phyloP scores from a whole-genome alignment of 2,888 invertebrate species.

The Megalurothrips usitatus region DNA sequence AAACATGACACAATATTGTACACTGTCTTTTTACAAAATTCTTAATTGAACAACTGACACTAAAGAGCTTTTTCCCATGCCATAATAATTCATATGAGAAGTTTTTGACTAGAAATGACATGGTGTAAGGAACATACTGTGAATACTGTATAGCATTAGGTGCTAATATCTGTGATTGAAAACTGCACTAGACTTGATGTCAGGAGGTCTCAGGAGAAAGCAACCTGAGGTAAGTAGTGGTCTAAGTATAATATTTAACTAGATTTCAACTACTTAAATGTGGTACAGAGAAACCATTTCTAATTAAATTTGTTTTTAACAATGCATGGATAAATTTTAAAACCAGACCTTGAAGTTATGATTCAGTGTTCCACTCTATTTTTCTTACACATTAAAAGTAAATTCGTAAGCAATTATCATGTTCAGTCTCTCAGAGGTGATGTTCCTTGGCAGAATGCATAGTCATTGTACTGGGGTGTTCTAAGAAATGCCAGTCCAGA shows the following conservation, averaged over 20 bases:
- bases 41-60: neutral
- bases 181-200: too few relatives aligned
- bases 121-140: neutral
- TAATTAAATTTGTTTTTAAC: neutral
- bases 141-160: too few relatives aligned
- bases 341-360: neutral
- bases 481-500: neutral
- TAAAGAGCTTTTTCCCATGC: too few relatives aligned
- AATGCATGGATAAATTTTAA: neutral
- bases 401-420: neutral
- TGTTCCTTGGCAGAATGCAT: neutral
- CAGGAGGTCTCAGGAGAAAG: too few relatives aligned
- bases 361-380: neutral
- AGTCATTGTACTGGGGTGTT: constrained; percentile 10
- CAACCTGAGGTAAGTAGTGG: too few relatives aligned
- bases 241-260: neutral
- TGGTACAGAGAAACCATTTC: neutral
- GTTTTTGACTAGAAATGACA: too few relatives aligned
- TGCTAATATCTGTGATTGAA: too few relatives aligned
- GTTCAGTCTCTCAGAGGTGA: neutral
- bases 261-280: neutral
- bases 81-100: too few relatives aligned
- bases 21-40: neutral
- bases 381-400: neutral
- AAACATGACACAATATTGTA: neutral